Conservation (phyloP, 2,888 invertebrate genomes). For the Dryomyza anilis region DNA sequence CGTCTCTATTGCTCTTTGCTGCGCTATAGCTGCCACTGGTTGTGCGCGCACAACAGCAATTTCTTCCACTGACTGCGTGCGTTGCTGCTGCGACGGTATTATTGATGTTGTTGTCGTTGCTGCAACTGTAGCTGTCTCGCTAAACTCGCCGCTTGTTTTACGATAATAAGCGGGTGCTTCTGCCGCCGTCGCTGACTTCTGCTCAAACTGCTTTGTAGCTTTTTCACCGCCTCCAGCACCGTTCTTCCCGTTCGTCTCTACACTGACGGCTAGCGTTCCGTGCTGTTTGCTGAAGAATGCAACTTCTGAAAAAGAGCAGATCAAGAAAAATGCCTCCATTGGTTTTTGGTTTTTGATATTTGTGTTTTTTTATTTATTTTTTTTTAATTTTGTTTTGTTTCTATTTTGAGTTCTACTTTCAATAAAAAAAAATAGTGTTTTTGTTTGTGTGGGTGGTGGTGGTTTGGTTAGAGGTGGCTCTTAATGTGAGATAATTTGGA, state of each 20-base stretch:
- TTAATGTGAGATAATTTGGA: too few species aligned
- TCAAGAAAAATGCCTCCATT: conserved; percentile 51
- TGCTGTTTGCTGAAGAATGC: conserved; percentile 54
- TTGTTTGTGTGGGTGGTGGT: too few species aligned
- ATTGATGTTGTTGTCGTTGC: conserved; percentile 29
- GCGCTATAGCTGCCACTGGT: conserved; percentile 31
- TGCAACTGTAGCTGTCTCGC: conserved; percentile 30
- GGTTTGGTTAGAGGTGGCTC: too few species aligned
- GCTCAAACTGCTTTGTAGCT: too few species aligned
- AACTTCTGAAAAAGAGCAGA: conserved; percentile 59
- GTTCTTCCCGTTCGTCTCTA: conserved; percentile 39
- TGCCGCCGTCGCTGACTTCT: too few species aligned
- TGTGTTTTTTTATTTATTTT: conserved; percentile 12
- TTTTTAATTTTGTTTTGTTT: neutral
- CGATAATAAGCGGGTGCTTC: too few species aligned
- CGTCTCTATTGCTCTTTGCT: too few species aligned
- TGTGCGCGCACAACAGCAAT: conserved; percentile 8
- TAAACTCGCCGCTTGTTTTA: too few species aligned
- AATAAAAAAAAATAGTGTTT: too few species aligned
- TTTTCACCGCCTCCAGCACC: conserved; percentile 25
- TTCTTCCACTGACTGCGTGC: conserved; percentile 32
- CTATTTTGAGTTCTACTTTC: neutral
- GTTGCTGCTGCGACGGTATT: conserved; percentile 30
- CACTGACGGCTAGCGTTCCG: conserved; percentile 42
- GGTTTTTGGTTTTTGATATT: conserved; percentile 39